These are phyloP conservation scores for Hyposoter didymator DNA, from an alignment of 2,888 invertebrate genomes.

Conservation along the genomic window DNA sequence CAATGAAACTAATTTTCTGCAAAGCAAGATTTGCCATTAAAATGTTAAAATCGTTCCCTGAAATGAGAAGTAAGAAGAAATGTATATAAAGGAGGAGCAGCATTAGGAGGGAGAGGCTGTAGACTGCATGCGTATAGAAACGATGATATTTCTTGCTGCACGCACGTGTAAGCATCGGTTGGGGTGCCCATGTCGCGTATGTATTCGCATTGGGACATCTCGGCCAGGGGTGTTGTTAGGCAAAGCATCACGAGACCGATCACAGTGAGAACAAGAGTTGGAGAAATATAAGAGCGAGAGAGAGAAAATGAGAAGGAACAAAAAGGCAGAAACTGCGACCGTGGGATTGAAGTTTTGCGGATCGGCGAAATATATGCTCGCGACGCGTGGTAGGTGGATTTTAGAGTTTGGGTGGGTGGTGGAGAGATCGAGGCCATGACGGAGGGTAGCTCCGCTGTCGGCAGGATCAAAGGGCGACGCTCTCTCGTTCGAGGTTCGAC, in stretches of 20 bases:
- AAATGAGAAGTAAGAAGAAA: not conserved
- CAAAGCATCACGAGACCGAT: constrained; percentile 41
- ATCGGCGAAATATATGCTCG: constrained; percentile 64
- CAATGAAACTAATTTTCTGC: not conserved
- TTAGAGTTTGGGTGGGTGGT: constrained; percentile 66
- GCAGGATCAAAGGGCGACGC: constrained; percentile 83
- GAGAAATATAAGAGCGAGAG: constrained; percentile 28
- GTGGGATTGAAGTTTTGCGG: constrained; percentile 73
- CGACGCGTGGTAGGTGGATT: constrained; percentile 58
- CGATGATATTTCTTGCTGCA: constrained; percentile 27
- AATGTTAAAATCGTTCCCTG: not conserved
- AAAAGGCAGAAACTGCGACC: constrained; percentile 42
- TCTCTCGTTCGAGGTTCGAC: constrained; percentile 77
- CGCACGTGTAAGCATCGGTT: constrained; percentile 68
- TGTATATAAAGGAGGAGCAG: constrained; percentile 15
- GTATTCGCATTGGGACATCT: constrained; percentile 71
- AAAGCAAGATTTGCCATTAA: not conserved
- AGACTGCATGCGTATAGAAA: not conserved
- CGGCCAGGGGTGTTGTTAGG: constrained; percentile 53
- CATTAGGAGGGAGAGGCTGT: not conserved
- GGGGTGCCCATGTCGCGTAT: constrained; percentile 69
- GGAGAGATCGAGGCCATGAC: constrained; percentile 70
- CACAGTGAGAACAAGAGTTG: constrained; percentile 22
- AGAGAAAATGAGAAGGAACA: constrained; percentile 43
- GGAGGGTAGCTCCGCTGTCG: constrained; percentile 79